phyloP scores from a whole-genome alignment of 2,797 vertebrate genomes.

The Sebastiscus albofasciatus region DNA sequence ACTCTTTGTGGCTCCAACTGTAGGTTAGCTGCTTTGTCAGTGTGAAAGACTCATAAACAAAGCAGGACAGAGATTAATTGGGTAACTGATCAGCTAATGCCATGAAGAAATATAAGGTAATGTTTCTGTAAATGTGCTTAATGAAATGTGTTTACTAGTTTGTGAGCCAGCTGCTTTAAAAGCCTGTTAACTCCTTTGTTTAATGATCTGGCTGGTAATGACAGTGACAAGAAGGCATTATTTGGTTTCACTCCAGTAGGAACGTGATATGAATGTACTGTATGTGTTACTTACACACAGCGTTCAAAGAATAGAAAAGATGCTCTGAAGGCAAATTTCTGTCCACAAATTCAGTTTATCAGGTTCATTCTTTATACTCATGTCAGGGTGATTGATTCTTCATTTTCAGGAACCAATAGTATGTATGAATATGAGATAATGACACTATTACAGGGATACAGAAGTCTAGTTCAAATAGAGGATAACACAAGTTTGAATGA shows the following conservation, averaged over 20 bases:
- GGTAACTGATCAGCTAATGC: constrained; percentile 34
- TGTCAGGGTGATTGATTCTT: not conserved
- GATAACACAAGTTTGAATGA: constrained; percentile 37
- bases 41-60: constrained; percentile 45
- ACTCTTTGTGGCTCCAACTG: constrained; percentile 39
- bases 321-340: not conserved
- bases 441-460: not conserved
- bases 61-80: constrained; percentile 41
- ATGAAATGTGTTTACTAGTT: constrained; percentile 3
- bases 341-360: not conserved
- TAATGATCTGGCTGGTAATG: constrained; percentile 9
- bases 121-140: not conserved
- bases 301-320: not conserved
- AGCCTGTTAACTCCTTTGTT: not conserved
- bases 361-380: not conserved
- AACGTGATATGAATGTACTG: not conserved
- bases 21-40: constrained; percentile 55
- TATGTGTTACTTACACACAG: not conserved
- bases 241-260: not conserved
- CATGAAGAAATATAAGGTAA: constrained; percentile 76
- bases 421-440: not conserved
- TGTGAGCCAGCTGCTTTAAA: constrained; percentile 13
- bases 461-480: constrained; percentile 1
- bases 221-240: not conserved
- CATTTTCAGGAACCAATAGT: not conserved